Evolutionary conservation across 37 sponge, comb jelly and placozoan genomes (phyloP), one percentile per base, ranked within the genome.

Genomic region (Cladorhizidae sp.): DNA sequence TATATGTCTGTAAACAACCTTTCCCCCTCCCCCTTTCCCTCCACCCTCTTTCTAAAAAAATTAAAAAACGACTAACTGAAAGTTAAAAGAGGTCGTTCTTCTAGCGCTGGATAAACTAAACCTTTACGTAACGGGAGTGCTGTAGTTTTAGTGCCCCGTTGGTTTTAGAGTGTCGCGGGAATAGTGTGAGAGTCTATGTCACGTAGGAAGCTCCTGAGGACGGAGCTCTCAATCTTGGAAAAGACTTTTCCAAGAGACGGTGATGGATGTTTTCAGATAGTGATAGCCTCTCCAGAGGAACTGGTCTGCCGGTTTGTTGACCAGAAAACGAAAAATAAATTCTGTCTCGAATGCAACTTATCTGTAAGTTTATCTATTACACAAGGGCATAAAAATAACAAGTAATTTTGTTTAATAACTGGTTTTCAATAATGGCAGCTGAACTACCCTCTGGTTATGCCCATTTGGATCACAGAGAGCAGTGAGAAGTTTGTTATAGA

Each of bases 141-240:
- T n/a, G n/a, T n/a, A n/a, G n/a, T n/a, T n/a, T n/a, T n/a, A n/a
- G n/a, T n/a, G n/a, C n/a, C n/a, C n/a, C n/a, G n/a, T n/a, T n/a
- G n/a, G n/a, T n/a, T n/a, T n/a, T n/a, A n/a, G n/a, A n/a, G n/a
- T n/a, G n/a, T n/a, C n/a, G n/a, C n/a, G n/a, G n/a, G n/a, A n/a
- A n/a, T 45, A 45, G 9, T 9, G 9, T 5, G 9, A 3, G 26
- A 32, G 11, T 36, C 3, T 5, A 74, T 74, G 74, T 74, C 74
- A 3, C 74, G 74, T 33, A 50, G 29, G 20, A 51, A 54, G 37
- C 20, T 29, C 6, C 57, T 74, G 56, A 74, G 31, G 31, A 74
- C 56, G 40, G 95, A 94, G 64, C 84, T 94, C n/a, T 70, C 81
- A 20, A 81, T 94, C 36, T 75, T 94, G 64, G 95, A 94, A 72